Percentiles rank a stretch among this genome's conserved stretches.
These are phyloP conservation scores for Callyntrura sp. DNA, from an alignment of 2,888 invertebrate genomes.

Conservation along the genomic window DNA sequence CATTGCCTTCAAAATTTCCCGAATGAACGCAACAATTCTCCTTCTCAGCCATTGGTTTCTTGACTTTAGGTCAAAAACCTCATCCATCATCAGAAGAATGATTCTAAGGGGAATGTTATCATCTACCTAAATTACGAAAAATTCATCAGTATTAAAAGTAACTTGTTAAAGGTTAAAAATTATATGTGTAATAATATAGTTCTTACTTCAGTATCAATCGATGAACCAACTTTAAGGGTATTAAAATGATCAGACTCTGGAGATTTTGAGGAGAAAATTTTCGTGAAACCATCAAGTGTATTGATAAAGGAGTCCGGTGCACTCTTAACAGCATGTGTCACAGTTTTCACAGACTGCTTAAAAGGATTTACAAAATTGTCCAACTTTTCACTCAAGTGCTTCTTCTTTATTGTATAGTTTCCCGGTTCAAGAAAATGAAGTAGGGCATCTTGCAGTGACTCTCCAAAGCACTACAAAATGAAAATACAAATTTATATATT, in stretches of 20 bases:
- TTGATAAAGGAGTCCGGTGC: conserved; percentile 95
- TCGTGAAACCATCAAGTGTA: conserved; percentile 93
- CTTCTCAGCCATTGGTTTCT: conserved; percentile 93
- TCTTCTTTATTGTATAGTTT: conserved; percentile 82
- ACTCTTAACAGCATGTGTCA: conserved; percentile 91
- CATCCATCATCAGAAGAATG: conserved; percentile 92
- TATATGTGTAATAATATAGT: conserved; percentile 29
- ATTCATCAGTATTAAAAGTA: conserved; percentile 8
- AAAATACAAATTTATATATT: no score
- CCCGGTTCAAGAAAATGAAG: conserved; percentile 83
- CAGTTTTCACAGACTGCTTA: conserved; percentile 92
- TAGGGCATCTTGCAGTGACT: conserved; percentile 83
- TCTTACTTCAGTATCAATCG: conserved; percentile 87
- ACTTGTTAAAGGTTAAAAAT: no score
- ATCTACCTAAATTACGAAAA: conserved; percentile 85
- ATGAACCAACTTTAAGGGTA: conserved; percentile 87
- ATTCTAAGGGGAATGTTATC: conserved; percentile 94
- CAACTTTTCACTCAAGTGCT: conserved; percentile 85
- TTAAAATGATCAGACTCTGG: conserved; percentile 86
- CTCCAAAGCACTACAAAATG: conserved; percentile 83
- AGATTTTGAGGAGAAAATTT: conserved; percentile 89
- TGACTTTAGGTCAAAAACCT: conserved; percentile 93
- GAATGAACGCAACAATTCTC: conserved; percentile 90
- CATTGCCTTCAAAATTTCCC: conserved; percentile 92
- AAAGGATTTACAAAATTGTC: conserved; percentile 93